Conservation (phyloP, 92 coral and sea anemone species). For the Desmophyllum pertusum region DNA sequence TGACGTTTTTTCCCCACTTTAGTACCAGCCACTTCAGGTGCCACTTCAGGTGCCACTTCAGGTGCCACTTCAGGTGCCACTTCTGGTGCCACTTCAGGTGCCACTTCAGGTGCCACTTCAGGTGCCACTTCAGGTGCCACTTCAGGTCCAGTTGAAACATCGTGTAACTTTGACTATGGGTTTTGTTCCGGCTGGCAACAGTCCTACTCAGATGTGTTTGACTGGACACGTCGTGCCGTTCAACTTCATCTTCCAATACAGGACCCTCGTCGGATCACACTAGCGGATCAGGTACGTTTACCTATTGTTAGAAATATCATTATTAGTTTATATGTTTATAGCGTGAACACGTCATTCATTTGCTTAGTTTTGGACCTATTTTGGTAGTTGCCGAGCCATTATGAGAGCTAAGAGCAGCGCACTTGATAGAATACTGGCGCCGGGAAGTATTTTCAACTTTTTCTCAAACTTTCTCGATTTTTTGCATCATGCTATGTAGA, state of each 20-base stretch:
- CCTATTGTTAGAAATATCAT: background rate
- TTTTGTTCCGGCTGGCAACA: slow-evolving; percentile 11
- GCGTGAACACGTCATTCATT: too few species aligned
- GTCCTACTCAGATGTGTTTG: slow-evolving; percentile 1
- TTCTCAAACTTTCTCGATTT: too few species aligned
- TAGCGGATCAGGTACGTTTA: slow-evolving; percentile 1
- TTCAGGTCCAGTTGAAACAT: background rate
- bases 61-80: too few species aligned
- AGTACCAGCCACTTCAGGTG: background rate
- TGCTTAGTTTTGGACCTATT: background rate
- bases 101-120: too few species aligned
- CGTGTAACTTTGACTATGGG: background rate
- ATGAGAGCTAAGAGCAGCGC: too few species aligned
- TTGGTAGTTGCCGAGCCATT: too few species aligned
- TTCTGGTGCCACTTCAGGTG: too few species aligned
- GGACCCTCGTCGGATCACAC: slow-evolving; percentile 5
- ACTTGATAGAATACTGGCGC: too few species aligned
- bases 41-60: too few species aligned
- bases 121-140: too few species aligned
- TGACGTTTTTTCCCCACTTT: background rate
- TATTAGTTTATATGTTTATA: background rate
- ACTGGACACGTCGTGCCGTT: background rate
- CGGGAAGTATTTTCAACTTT: too few species aligned
- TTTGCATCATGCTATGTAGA: too few species aligned
- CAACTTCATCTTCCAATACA: background rate